Conservation (phyloP, 2,888 invertebrate species). For the Pinctada fucata region DNA sequence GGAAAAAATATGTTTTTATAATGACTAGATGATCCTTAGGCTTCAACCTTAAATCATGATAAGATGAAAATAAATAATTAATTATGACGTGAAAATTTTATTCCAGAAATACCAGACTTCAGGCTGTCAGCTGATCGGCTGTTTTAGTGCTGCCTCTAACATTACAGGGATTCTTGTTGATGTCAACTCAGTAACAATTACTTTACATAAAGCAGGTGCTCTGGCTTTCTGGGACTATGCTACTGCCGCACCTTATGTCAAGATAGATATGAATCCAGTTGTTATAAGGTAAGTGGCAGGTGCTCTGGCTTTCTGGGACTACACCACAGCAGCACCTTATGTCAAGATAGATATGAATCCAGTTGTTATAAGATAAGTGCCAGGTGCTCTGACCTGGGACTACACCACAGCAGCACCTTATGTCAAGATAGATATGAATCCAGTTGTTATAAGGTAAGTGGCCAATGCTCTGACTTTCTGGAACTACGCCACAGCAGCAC, state of each 20-base stretch:
- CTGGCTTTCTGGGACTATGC: constrained; percentile 94
- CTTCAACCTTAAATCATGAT: neutral
- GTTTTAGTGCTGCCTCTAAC: constrained; percentile 91
- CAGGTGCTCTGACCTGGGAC: no score
- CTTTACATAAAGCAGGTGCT: constrained; percentile 89
- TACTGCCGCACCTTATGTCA: constrained; percentile 86
- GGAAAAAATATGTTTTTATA: no score
- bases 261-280: constrained; percentile 90
- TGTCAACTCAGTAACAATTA: constrained; percentile 87
- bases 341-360: no score
- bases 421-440: constrained; percentile 89
- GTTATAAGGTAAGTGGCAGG: constrained; percentile 74
- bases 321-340: no score
- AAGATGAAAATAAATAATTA: neutral
- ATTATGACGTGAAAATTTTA: neutral
- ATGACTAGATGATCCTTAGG: no score
- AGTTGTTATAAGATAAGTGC: no score
- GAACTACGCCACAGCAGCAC: no score
- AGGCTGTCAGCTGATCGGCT: constrained; percentile 87
- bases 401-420: no score
- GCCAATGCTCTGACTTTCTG: no score
- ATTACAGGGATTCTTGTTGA: constrained; percentile 92
- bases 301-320: no score
- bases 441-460: constrained; percentile 77
- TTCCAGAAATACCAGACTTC: constrained; percentile 54